Evolutionary conservation across 2,888 invertebrate genomes (phyloP), one percentile per base, ranked within the genome.

Genomic region (Eupithecia subumbrata): DNA sequence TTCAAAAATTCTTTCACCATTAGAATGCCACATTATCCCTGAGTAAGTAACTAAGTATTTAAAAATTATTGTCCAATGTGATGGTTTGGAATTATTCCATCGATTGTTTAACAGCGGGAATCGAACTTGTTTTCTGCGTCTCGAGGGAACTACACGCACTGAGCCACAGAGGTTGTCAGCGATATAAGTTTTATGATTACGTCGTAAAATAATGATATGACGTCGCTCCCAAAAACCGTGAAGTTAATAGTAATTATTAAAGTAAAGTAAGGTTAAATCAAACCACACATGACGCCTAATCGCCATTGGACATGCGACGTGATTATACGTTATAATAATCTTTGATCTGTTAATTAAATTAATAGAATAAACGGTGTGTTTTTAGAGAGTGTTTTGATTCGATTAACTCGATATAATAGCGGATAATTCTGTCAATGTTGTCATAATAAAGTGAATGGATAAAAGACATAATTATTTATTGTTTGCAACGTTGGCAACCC

Each of bases 221-320:
- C 45, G 72, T 72, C 72, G n/a, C 72, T 45, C 72, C 72, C 64
- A 72, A 66, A 72, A 45, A 48, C 48, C 8, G 68, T 68, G 68
- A 37, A 70, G 22, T 25, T 60, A 60, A 60, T 60, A 37, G 56
- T 70, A 56, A 52, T 69, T 68, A 68, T 45, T 48, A 7, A 68
- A 70, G 68, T 43, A 68, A 66, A 67, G 40, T n/a, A 66, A 18
- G 63, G 70, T 75, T 75, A 78, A 78, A 78, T 78, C 78, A 78
- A 75, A 78, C 71, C 60, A 71, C 71, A 75, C 48, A 72, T 22
- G 60, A 52, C 64, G 43, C 11, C 71, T 78, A 78, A 78, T 78
- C 71, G 73, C 71, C 56, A 37, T 73, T 69, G n/a, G 56, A 71
- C 78, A 78, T 78, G 78, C 78, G 52, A 78, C 34, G 69, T 72